phyloP scores from a whole-genome alignment of 2,888 invertebrate species.

The Holacanthella duospinosa region DNA sequence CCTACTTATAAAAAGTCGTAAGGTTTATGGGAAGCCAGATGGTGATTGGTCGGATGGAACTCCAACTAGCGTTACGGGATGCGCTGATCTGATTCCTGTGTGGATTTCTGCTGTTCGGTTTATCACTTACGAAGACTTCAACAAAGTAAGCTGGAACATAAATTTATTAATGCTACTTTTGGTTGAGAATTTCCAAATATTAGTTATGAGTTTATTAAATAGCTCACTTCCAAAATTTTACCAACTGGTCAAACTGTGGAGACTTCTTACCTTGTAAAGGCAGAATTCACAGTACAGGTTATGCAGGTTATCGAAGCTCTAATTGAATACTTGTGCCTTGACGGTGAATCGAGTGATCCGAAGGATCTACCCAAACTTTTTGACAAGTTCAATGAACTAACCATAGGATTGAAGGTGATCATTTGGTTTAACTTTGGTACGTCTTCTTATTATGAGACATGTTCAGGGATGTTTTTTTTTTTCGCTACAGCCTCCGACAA shows the following conservation, averaged over 20 bases:
- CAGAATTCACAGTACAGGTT: slow-evolving; percentile 14
- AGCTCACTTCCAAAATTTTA: slow-evolving; percentile 10
- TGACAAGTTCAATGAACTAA: slow-evolving; percentile 11
- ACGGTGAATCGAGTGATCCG: background rate
- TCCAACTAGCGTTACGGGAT: slow-evolving; percentile 12
- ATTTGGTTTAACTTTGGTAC: no score
- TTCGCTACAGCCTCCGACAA: slow-evolving; percentile 7
- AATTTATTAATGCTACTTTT: no score
- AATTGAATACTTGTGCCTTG: slow-evolving; percentile 21
- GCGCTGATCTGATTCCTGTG: slow-evolving; percentile 14
- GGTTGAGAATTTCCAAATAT: no score
- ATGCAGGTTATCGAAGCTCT: slow-evolving; percentile 27
- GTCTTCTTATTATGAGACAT: no score
- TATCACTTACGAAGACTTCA: slow-evolving; percentile 9
- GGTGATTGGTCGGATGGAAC: slow-evolving; percentile 10
- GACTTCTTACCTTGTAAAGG: background rate
- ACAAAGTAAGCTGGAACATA: slow-evolving; percentile 13
- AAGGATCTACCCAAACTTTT: slow-evolving; percentile 12
- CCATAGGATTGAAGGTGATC: slow-evolving; percentile 13
- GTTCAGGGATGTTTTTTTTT: background rate
- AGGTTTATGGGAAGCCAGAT: slow-evolving; percentile 8
- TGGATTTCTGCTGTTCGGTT: slow-evolving; percentile 6
- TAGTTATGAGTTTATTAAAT: slow-evolving; percentile 9
- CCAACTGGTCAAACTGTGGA: background rate
- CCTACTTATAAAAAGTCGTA: slow-evolving; percentile 18